Evolutionary conservation across 2,888 invertebrate genomes (phyloP).

Genomic region (Agrypnus murinus): DNA sequence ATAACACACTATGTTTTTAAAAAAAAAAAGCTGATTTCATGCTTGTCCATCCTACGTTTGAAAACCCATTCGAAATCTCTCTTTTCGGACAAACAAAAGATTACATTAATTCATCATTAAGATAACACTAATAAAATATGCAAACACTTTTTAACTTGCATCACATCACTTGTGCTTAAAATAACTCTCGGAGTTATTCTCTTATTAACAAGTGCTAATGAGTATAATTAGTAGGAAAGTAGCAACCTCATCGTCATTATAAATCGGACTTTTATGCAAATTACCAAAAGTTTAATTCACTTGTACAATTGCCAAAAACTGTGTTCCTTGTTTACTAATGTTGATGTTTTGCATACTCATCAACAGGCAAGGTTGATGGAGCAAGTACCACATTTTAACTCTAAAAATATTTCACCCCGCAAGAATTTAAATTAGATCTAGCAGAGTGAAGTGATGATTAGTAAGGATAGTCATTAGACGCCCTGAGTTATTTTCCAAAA

Average conservation of each 20-base stretch:
- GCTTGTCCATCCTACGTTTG: no score
- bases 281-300: conserved; percentile 16
- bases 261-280: conserved; percentile 30
- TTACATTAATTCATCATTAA: neutral
- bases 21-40: no score
- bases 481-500: neutral
- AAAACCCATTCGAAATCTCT: no score
- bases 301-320: conserved; percentile 26
- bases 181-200: conserved; percentile 17
- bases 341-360: conserved; percentile 30
- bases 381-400: conserved; percentile 16
- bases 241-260: conserved; percentile 22
- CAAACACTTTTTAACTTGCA: conserved; percentile 12
- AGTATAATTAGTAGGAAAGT: conserved; percentile 38
- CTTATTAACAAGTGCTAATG: conserved; percentile 36
- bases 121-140: neutral
- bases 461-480: conserved; percentile 2
- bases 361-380: neutral
- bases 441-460: conserved; percentile 9
- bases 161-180: conserved; percentile 15
- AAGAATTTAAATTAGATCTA: conserved; percentile 17
- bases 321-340: conserved; percentile 36
- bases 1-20: no score
- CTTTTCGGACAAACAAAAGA: no score
- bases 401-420: conserved; percentile 18